Conservation (phyloP, 2,888 invertebrate species). For the Euproctis similis region DNA sequence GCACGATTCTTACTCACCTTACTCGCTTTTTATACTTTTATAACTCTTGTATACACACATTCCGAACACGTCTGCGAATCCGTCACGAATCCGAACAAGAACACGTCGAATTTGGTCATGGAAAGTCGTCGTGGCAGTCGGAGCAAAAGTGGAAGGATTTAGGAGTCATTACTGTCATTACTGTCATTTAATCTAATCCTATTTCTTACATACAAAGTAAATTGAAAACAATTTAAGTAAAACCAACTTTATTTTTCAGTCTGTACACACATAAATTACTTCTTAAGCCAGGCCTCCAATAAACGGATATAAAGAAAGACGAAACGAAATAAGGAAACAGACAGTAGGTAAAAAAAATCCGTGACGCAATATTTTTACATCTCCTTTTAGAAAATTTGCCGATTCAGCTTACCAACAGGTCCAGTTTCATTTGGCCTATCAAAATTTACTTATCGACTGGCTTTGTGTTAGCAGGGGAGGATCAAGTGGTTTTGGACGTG, state of each 20-base stretch:
- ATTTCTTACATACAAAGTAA: slow-evolving; percentile 1
- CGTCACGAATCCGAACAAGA: too few species aligned
- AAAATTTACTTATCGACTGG: slow-evolving; percentile 21
- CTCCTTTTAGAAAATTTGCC: slow-evolving; percentile 46
- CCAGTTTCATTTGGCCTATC: slow-evolving; percentile 38
- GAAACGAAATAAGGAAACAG: slow-evolving; percentile 63
- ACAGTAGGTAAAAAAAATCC: slow-evolving; percentile 43
- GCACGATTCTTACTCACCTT: too few species aligned
- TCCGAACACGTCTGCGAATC: too few species aligned
- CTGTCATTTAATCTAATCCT: slow-evolving; percentile 5
- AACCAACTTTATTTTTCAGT: slow-evolving; percentile 26
- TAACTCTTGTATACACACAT: too few species aligned
- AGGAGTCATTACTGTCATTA: too few species aligned
- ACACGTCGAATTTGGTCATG: too few species aligned
- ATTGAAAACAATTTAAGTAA: slow-evolving; percentile 11
- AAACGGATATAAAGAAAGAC: slow-evolving; percentile 50
- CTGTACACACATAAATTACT: slow-evolving; percentile 54
- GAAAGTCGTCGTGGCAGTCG: too few species aligned
- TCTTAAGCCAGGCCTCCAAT: slow-evolving; percentile 54
- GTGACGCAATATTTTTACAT: slow-evolving; percentile 49
- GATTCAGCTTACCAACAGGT: slow-evolving; percentile 34
- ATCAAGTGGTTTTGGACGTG: slow-evolving; percentile 30
- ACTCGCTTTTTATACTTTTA: too few species aligned
- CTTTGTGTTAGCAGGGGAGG: slow-evolving; percentile 22
- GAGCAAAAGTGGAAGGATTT: too few species aligned